phyloP scores from a whole-genome alignment of 2,888 invertebrate species.

The Periphyllus acericola region DNA sequence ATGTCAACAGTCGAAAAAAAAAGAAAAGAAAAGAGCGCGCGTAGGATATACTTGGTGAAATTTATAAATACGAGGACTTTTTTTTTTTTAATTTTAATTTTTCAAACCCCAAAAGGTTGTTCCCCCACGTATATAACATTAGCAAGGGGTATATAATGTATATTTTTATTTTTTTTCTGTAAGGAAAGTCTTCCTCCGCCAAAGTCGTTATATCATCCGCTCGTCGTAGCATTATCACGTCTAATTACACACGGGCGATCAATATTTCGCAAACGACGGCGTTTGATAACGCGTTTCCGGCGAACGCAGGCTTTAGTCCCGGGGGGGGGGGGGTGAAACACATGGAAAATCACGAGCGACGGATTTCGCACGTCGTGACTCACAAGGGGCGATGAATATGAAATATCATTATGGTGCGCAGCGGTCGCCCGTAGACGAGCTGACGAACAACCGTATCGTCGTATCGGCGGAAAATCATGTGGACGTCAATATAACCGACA shows the following conservation, averaged over 20 bases:
- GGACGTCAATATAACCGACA: too few relatives aligned
- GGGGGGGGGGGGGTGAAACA: background rate
- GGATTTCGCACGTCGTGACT: background rate
- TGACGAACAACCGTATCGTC: background rate
- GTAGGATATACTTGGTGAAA: background rate
- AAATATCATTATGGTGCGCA: background rate
- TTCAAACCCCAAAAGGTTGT: constrained; percentile 38
- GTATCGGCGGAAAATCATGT: background rate
- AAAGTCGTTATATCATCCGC: constrained; percentile 45
- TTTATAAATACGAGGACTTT: constrained; percentile 45
- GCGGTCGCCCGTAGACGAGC: background rate
- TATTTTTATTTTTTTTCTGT: background rate
- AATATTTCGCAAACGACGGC: constrained; percentile 38
- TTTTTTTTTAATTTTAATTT: constrained; percentile 48
- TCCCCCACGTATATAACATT: background rate
- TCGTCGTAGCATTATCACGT: constrained; percentile 47
- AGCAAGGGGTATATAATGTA: constrained; percentile 23
- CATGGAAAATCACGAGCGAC: too few relatives aligned
- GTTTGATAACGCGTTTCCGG: constrained; percentile 20
- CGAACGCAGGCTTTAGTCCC: background rate
- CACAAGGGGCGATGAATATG: background rate
- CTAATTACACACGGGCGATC: constrained; percentile 46
- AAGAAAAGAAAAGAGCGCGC: background rate
- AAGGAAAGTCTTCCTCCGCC: constrained; percentile 25
- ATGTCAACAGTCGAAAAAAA: constrained; percentile 31